phyloP scores from a whole-genome alignment of 2,888 invertebrate species.

The Coronaproctus castanopsis region DNA sequence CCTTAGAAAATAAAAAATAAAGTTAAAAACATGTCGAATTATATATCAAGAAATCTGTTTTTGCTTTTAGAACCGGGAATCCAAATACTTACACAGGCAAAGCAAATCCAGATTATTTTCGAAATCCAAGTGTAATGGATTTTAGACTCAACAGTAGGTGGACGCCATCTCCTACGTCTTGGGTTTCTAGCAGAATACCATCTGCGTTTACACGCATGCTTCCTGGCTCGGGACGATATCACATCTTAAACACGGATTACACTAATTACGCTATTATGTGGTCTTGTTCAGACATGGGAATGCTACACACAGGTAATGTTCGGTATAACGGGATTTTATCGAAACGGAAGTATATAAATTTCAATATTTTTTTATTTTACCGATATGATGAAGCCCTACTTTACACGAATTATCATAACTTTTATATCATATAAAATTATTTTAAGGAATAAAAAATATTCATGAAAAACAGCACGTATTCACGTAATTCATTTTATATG shows the following conservation, averaged over 20 bases:
- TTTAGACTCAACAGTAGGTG: conserved; percentile 34
- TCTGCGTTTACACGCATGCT: conserved; percentile 41
- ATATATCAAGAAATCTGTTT: no score
- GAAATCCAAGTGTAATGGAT: conserved; percentile 30
- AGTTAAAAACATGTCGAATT: no score
- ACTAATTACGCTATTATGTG: conserved; percentile 47
- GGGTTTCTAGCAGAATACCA: conserved; percentile 32
- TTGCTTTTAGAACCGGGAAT: conserved; percentile 36
- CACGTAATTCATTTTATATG: no score
- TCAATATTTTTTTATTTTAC: no score
- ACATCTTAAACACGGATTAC: conserved; percentile 51
- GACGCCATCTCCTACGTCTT: neutral
- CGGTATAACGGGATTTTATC: no score
- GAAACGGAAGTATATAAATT: no score
- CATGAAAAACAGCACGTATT: no score
- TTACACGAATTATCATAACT: no score
- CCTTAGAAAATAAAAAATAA: no score
- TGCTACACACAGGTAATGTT: conserved; percentile 39
- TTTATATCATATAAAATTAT: no score
- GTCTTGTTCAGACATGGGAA: conserved; percentile 46
- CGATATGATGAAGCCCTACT: no score
- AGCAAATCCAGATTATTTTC: conserved; percentile 35
- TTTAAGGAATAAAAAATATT: no score
- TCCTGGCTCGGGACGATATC: conserved; percentile 51
- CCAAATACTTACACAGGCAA: conserved; percentile 39